Evolutionary conservation across 2,113 vertebrate genomes (phyloP), one percentile per base, ranked within the genome.

Genomic region (Chauna torquata): DNA sequence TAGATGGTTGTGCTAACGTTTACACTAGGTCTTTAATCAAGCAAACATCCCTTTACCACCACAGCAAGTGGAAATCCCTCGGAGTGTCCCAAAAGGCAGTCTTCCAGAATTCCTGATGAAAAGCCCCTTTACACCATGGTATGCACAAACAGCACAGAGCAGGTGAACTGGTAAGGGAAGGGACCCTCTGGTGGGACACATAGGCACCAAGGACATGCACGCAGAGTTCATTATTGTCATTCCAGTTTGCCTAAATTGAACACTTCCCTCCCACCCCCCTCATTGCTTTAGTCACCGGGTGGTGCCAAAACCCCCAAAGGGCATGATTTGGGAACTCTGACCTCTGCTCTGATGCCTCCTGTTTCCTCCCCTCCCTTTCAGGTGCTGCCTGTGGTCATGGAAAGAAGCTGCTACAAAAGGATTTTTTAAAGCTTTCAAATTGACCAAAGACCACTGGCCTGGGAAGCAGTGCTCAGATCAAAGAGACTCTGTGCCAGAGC

Each of bases 261-360:
- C 86, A 92, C 38, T 97, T 92, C 82, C 93, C 92, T 77, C 78
- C 82, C 82, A 91, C 88, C 71, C 86, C 86, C 68, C 64, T 59
- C 75, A 24, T 38, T 58, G 81, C 94, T 94, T 91, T 80, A 82
- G 86, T 94, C 96, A 74, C 90, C 30, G 5, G 65, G 50, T 57
- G 90, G 92, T 95, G 87, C 75, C 28, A 0, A 93, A 95, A 92
- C 54, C 74, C 89, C 86, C 69, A 4, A 71, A 57, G 76, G 86
- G 82, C 58, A 90, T 93, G 82, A 96, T 92, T 81, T 86, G 91
- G 75, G 76, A 97, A 95, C 90, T 81, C 76, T 92, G 92, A 96
- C 92, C 93, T 95, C 92, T 85, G 89, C 80, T 84, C 88, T 34
- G 55, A 93, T 62, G 61, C 80, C 71, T 92, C 89, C 93, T 32